These are phyloP conservation scores for Kuschelorhynchus macadamiae DNA, from an alignment of 2,888 invertebrate genomes.

Conservation along the genomic window DNA sequence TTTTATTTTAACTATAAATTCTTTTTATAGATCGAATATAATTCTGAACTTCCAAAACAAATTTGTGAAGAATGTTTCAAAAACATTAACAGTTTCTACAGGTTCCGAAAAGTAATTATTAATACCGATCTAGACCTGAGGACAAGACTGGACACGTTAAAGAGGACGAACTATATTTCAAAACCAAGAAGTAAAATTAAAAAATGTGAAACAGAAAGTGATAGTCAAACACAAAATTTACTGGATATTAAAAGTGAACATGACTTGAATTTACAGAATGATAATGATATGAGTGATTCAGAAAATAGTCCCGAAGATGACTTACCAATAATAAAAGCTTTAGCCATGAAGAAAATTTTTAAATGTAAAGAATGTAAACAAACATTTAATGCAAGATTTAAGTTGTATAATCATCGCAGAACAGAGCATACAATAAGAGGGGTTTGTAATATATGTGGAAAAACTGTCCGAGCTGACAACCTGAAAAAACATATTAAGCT, in stretches of 20 bases:
- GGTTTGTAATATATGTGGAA: slow-evolving; percentile 63
- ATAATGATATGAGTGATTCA: slow-evolving; percentile 14
- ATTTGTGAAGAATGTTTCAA: slow-evolving; percentile 60
- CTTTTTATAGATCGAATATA: slow-evolving; percentile 50
- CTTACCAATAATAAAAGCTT: slow-evolving; percentile 28
- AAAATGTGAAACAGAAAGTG: slow-evolving; percentile 16
- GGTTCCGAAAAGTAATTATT: slow-evolving; percentile 60
- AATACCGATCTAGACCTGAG: slow-evolving; percentile 56
- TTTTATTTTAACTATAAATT: no score
- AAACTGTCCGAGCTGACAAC: slow-evolving; percentile 54
- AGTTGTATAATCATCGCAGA: slow-evolving; percentile 54
- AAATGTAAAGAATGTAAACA: slow-evolving; percentile 57
- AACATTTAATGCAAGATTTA: slow-evolving; percentile 53
- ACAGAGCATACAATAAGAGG: slow-evolving; percentile 56
- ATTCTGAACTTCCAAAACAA: slow-evolving; percentile 53
- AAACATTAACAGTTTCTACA: slow-evolving; percentile 59
- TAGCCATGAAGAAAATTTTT: slow-evolving; percentile 42
- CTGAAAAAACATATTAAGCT: slow-evolving; percentile 53
- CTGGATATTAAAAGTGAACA: neutral
- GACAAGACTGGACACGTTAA: slow-evolving; percentile 49
- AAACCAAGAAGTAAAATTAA: slow-evolving; percentile 46
- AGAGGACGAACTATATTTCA: slow-evolving; percentile 42
- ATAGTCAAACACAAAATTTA: no score
- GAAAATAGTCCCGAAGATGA: slow-evolving; percentile 26
- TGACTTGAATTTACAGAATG: slow-evolving; percentile 22